These are phyloP conservation scores for Amia ocellicauda DNA, from an alignment of 2,113 vertebrate species.

Conservation along the genomic window DNA sequence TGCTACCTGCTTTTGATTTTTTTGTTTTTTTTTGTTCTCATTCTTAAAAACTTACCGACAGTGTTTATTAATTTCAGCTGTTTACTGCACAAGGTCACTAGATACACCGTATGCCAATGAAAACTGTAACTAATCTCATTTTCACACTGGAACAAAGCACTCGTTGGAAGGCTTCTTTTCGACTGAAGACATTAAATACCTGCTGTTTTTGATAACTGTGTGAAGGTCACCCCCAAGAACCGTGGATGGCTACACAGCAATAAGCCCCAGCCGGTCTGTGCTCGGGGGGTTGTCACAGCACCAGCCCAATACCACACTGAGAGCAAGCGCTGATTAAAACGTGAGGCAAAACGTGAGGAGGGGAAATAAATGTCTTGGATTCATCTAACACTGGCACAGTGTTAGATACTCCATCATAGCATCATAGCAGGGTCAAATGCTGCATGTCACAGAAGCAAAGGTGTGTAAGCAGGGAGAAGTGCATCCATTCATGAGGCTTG, in stretches of 20 bases:
- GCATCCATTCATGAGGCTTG: too few species aligned
- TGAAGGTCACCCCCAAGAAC: conserved; percentile 33
- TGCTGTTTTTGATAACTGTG: conserved; percentile 25
- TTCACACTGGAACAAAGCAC: conserved; percentile 23
- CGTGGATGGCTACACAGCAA: conserved; percentile 9
- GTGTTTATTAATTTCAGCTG: conserved; percentile 8
- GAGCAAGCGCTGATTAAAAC: too few species aligned
- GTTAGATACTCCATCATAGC: too few species aligned
- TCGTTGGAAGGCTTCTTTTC: conserved; percentile 17
- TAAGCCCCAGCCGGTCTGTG: not conserved
- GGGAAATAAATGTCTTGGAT: too few species aligned
- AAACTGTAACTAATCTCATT: conserved; percentile 31
- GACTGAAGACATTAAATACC: conserved; percentile 30
- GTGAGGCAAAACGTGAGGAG: too few species aligned
- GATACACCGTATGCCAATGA: not conserved
- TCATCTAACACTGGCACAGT: too few species aligned
- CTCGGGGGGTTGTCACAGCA: not conserved
- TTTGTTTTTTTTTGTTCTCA: too few species aligned
- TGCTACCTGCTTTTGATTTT: too few species aligned
- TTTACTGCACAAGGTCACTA: not conserved
- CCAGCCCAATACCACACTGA: not conserved
- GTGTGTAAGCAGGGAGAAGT: too few species aligned
- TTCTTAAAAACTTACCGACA: too few species aligned
- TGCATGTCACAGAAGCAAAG: too few species aligned
- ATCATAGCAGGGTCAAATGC: too few species aligned